phyloP scores from a whole-genome alignment of 23 tunicate species.

The Trididemnum nubilum region DNA sequence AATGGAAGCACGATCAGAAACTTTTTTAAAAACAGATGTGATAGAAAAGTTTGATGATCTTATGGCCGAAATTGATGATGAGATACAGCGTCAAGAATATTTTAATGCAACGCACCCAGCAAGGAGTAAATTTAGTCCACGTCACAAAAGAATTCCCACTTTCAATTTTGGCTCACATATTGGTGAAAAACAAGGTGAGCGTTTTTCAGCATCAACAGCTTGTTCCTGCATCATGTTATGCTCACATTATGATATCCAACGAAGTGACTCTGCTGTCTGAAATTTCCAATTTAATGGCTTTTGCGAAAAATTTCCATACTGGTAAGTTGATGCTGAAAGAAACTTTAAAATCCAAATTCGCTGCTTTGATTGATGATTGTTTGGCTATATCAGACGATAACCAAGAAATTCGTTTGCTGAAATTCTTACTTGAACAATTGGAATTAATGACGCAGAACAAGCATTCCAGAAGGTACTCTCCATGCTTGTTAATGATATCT shows the following conservation, averaged over 20 bases:
- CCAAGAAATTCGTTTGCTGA: constrained; percentile 12
- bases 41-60: not conserved
- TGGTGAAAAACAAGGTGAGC: not conserved
- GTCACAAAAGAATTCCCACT: not conserved
- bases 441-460: not conserved
- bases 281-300: constrained; percentile 18
- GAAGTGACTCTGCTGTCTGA: constrained; percentile 24
- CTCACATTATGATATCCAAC: constrained; percentile 5
- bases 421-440: constrained; percentile 1
- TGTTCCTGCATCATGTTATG: constrained; percentile 1
- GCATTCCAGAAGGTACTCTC: not conserved
- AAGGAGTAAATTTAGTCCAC: constrained; percentile 1
- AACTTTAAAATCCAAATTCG: not conserved
- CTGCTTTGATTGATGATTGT: not conserved
- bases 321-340: not conserved
- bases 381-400: not conserved
- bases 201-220: constrained; percentile 1
- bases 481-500: not conserved
- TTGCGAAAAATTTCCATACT: constrained; percentile 1
- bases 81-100: constrained; percentile 3
- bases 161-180: not conserved
- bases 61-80: constrained; percentile 10
- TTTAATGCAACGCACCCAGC: not conserved
- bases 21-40: constrained; percentile 11
- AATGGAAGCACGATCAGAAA: not conserved